These are phyloP conservation scores for Andrena dorsata DNA, from an alignment of 2,888 invertebrate species.

Conservation along the genomic window DNA sequence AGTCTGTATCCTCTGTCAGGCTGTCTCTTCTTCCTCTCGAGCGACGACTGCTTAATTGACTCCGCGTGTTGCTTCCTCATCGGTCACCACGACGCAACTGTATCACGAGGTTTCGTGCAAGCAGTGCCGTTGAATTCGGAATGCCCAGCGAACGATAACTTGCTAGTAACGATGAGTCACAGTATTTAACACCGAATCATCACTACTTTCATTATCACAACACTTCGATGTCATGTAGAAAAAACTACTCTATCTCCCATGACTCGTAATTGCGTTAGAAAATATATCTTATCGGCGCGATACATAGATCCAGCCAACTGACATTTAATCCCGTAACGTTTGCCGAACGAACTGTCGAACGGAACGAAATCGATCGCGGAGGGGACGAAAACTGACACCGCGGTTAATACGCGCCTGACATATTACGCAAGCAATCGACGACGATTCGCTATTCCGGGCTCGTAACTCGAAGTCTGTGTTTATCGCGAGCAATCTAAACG, in stretches of 20 bases:
- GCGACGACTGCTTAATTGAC: neutral
- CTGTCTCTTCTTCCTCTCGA: neutral
- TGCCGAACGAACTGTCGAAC: neutral
- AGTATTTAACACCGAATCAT: neutral
- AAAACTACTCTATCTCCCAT: no score
- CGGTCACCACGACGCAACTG: neutral
- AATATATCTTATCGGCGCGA: no score
- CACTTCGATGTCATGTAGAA: neutral
- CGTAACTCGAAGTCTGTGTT: neutral
- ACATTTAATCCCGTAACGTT: no score
- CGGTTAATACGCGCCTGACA: slow-evolving; percentile 9
- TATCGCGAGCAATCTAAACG: neutral
- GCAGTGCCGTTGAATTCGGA: neutral
- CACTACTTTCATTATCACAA: neutral
- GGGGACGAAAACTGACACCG: neutral
- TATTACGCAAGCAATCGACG: slow-evolving; percentile 18
- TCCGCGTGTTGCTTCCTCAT: neutral
- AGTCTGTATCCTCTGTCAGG: neutral
- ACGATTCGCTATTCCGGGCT: slow-evolving; percentile 6
- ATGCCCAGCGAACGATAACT: neutral
- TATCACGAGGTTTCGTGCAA: neutral
- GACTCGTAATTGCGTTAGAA: no score
- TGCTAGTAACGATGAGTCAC: neutral
- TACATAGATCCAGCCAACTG: no score
- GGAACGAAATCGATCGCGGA: neutral